Conservation (phyloP, 2,113 vertebrate genomes). For the Dipodomys ordii region DNA sequence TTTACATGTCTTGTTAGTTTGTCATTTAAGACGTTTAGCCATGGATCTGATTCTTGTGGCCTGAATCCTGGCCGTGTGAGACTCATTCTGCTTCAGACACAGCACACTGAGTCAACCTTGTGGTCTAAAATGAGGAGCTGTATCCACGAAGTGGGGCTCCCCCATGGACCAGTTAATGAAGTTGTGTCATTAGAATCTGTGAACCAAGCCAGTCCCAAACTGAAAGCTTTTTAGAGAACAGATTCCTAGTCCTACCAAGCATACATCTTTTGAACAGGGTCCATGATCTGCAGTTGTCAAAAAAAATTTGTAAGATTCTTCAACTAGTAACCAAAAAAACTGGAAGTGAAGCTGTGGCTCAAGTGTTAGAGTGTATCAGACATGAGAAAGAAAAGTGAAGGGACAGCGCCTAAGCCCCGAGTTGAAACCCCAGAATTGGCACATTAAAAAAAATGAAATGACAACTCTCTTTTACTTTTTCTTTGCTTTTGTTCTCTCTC, state of each 20-base stretch:
- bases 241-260: background rate
- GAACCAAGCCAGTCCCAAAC: constrained; percentile 36
- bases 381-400: too few relatives aligned
- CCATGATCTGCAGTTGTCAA: background rate
- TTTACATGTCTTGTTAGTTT: constrained; percentile 61
- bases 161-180: background rate
- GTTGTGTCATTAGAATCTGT: constrained; percentile 46
- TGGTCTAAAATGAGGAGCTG: constrained; percentile 40
- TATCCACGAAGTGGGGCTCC: background rate
- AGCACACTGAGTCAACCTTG: constrained; percentile 63
- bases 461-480: background rate
- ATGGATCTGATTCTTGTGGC: constrained; percentile 36
- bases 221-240: background rate
- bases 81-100: background rate
- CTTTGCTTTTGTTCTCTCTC: too few relatives aligned
- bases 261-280: background rate
- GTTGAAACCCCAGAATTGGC: too few relatives aligned
- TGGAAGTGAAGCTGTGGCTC: too few relatives aligned
- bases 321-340: too few relatives aligned
- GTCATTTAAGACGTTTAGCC: constrained; percentile 67
- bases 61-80: constrained; percentile 33
- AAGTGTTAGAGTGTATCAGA: too few relatives aligned
- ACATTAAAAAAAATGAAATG: background rate
- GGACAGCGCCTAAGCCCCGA: too few relatives aligned
- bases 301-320: background rate